These are phyloP conservation scores for Castor canadensis DNA, from an alignment of 2,113 vertebrate genomes.

Conservation along the genomic window DNA sequence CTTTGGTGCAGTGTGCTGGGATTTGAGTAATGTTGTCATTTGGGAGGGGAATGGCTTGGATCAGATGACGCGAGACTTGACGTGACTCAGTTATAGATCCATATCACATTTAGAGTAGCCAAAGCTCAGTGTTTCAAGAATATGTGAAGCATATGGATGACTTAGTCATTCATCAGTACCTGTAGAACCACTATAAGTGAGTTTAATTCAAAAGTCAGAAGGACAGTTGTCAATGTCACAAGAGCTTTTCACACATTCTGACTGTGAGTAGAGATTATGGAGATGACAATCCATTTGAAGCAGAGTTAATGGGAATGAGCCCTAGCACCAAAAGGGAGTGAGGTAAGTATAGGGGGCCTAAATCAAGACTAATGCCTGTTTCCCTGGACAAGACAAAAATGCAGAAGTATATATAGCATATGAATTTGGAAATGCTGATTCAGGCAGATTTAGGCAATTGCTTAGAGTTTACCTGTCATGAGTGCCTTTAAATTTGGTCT, in stretches of 20 bases:
- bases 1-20: not conserved
- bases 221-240: not conserved
- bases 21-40: not conserved
- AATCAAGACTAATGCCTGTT: not conserved
- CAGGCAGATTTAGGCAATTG: not conserved
- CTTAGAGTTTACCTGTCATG: not conserved
- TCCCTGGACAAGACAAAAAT: not conserved
- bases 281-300: not conserved
- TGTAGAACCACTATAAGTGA: not conserved
- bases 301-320: not conserved
- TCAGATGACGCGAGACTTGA: not conserved
- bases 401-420: not conserved
- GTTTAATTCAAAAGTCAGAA: constrained; percentile 12
- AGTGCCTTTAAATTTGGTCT: not conserved
- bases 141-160: not conserved
- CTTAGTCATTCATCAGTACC: not conserved
- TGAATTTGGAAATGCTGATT: not conserved
- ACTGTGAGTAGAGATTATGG: not conserved
- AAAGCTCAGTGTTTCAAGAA: not conserved
- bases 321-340: not conserved
- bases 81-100: not conserved
- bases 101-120: too few species aligned
- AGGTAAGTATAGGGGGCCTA: not conserved
- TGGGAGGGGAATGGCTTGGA: not conserved
- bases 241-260: not conserved